These are phyloP conservation scores for Nilaparvata lugens DNA, from an alignment of 1,140 invertebrate genomes.

Conservation along the genomic window DNA sequence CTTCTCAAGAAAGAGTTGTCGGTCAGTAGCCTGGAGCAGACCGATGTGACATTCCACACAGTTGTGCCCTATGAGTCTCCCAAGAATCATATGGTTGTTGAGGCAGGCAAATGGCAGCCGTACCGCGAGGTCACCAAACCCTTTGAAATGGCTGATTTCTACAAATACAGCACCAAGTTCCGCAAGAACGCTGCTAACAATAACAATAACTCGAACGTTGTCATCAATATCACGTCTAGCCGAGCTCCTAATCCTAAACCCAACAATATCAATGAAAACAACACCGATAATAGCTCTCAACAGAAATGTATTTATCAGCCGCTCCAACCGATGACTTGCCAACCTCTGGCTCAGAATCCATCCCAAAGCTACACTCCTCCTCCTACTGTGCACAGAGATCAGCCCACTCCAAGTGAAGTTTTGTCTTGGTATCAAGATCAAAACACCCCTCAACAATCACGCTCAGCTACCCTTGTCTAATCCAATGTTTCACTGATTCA, in stretches of 20 bases:
- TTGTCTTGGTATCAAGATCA: constrained; percentile 39
- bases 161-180: constrained; percentile 92
- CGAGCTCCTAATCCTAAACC: no score
- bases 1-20: constrained; percentile 23
- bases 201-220: constrained; percentile 12
- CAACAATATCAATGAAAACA: not conserved
- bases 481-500: no score
- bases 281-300: constrained; percentile 28
- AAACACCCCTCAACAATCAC: constrained; percentile 19
- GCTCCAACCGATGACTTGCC: constrained; percentile 39
- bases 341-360: constrained; percentile 28
- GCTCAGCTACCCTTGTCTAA: constrained; percentile 30
- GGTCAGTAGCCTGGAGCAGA: constrained; percentile 12
- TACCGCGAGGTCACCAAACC: constrained; percentile 91
- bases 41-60: no score
- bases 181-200: constrained; percentile 41
- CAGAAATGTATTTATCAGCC: constrained; percentile 42
- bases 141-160: constrained; percentile 95
- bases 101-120: constrained; percentile 79
- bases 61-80: constrained; percentile 59
- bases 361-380: not conserved
- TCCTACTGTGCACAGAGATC: not conserved
- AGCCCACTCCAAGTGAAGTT: constrained; percentile 32
- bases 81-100: constrained; percentile 72
- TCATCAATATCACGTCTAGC: not conserved